Evolutionary conservation across 1,140 invertebrate genomes (phyloP), one percentile per base, ranked within the genome.

Genomic region (Drosophila cardini): DNA sequence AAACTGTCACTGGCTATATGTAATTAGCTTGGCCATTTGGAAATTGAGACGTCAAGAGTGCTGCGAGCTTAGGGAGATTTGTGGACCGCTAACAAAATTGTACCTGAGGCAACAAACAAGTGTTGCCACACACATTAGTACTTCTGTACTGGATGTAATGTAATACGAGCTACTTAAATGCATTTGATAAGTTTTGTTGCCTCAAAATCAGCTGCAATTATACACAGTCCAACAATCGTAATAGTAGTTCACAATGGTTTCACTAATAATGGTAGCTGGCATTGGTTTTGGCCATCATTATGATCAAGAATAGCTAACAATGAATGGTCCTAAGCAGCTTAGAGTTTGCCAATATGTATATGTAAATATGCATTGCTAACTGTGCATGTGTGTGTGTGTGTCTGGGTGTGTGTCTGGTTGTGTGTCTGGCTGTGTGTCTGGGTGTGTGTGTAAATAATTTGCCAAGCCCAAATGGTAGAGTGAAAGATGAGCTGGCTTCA

Each of bases 1-100:
- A 36, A 60, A 46, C 48, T 70, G 68, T 58, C 64, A 71, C 21
- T 26, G 52, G 69, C 48, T 65, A 71, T 26, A 70, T 86, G 79
- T 87, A 80, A 89, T 87, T 86, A 82, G 82, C 64, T 72, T 76
- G 76, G 65, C 67, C 80, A 87, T 89, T 87, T 89, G 69, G 72
- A 83, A 87, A 87, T 83, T 89, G 83, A 89, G 84, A 83, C 69
- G 64, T 87, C 72, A 58, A 75, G 78, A 10, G 11, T 0, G 32
- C 46, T 52, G 32, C 21, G 46, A 48, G 71, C 83, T 89, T 56
- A n/a, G 79, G 72, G 32, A 62, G 80, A 80, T 89, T 80, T 73
- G 73, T 50, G 30, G 52, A 50, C 79, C 76, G 40, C 82, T 38
- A 74, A 58, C 21, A 42, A 15, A 36, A 43, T 42, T 26, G n/a